Base-by-base conservation (phyloP, 1,140 invertebrate species). In the Pseudomyrmex pallidus region DNA sequence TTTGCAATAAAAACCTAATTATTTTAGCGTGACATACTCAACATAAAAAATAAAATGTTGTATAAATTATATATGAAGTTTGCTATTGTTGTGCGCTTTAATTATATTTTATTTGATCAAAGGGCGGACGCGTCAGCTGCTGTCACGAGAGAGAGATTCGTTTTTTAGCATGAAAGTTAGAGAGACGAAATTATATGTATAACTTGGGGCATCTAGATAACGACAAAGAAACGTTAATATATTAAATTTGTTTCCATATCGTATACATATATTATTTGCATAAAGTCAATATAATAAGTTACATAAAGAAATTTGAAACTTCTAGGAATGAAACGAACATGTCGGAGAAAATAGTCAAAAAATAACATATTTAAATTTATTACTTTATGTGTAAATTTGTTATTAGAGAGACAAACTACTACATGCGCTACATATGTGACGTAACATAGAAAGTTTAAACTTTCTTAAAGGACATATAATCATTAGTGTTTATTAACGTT, bases 1-100 rank as follows among this genome's bases (percentile, higher is more conserved):
- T 35, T 80, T 54, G 54, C 72, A 70, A 80, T 70, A 72, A 80
- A 80, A 80, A 61, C 66, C 15, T n/a, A 50, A 80, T 80, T 80
- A 70, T 10, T 56, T 56, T 22, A 59, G 8, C 12, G 7, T 78
- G 8, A 73, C 25, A 54, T 13, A 76, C 12, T 80, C 17, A 17
- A 2, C 35, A 83, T 57, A 12, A 57, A 9, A 57, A n/a, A 13
- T 77, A 66, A 77, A 83, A 22, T 48, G 35, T 66, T 3, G 20
- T 20, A 25, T 57, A 22, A 25, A 48, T 76, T 76, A 50, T 76
- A 35, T 17, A 25, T 54, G 35, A 86, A 73, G 46, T 10, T 12
- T 15, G 46, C 48, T 50, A 85, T 67, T 85, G 74, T 54, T 61
- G 48, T 8, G 48, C 74, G 68, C 22, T 20, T 68, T 63, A 44